Conservation (phyloP, 2,113 vertebrate genomes). For the Calidris pygmaea region DNA sequence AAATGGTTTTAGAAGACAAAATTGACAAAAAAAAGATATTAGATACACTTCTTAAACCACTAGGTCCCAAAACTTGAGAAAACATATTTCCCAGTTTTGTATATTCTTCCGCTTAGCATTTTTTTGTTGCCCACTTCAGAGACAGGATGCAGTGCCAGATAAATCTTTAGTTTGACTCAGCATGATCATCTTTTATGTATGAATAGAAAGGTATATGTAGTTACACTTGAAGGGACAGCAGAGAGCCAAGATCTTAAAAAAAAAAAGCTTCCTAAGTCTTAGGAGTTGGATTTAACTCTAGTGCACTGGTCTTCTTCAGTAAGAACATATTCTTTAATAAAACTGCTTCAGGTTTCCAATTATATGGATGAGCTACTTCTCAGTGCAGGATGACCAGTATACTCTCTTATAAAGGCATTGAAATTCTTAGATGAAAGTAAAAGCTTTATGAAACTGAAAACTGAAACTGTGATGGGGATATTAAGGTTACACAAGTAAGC, state of each 20-base stretch:
- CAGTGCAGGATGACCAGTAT: not conserved
- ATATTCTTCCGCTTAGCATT: not conserved
- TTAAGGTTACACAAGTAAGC: slow-evolving; percentile 9
- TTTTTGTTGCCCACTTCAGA: not conserved
- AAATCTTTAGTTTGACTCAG: not conserved
- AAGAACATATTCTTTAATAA: slow-evolving; percentile 45
- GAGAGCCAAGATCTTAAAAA: not conserved
- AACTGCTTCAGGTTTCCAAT: slow-evolving; percentile 28
- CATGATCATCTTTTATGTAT: not conserved
- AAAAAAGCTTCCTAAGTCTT: not conserved
- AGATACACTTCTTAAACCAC: not conserved
- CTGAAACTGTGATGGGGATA: not conserved
- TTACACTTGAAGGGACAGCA: not conserved
- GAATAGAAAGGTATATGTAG: not conserved
- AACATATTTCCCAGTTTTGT: not conserved
- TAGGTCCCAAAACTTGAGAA: not conserved
- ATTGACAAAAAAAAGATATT: not conserved
- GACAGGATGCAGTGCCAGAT: not conserved
- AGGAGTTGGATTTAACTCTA: slow-evolving; percentile 3
- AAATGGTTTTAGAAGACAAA: not conserved
- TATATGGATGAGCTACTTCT: slow-evolving; percentile 47
- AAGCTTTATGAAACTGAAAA: not conserved
- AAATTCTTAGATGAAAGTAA: slow-evolving; percentile 16
- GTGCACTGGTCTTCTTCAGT: not conserved
- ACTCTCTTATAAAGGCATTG: not conserved